phyloP scores from a whole-genome alignment of 2,113 vertebrate genomes.

The Edolisoma coerulescens region DNA sequence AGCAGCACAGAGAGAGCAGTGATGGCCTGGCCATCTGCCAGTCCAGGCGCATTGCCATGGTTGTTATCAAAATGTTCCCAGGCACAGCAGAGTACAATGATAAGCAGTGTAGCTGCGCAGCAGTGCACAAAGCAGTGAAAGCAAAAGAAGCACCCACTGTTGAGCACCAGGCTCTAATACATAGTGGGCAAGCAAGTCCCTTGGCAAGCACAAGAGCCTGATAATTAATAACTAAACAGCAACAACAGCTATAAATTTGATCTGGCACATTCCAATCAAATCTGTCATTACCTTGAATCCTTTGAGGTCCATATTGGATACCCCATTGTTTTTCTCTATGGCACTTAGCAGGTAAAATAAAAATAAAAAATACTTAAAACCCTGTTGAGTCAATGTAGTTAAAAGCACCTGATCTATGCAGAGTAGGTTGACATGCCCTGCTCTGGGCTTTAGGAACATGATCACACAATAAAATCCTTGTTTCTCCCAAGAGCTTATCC shows the following conservation, averaged over 20 bases:
- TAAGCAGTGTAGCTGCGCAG: background rate
- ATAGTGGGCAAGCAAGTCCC: background rate
- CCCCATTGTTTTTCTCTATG: background rate
- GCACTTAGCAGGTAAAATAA: background rate
- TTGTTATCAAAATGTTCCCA: background rate
- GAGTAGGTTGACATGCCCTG: background rate
- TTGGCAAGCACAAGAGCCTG: background rate
- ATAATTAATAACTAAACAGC: background rate
- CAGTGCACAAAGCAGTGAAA: background rate
- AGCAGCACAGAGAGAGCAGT: background rate
- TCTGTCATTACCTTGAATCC: background rate
- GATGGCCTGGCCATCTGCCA: background rate
- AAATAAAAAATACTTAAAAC: background rate
- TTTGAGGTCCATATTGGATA: background rate
- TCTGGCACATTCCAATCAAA: background rate
- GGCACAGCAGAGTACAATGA: background rate
- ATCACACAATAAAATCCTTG: background rate
- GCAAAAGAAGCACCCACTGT: background rate
- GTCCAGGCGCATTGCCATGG: background rate
- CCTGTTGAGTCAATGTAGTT: background rate
- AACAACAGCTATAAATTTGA: background rate
- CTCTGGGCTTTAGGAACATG: background rate
- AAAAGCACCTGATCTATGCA: background rate
- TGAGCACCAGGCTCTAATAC: background rate
- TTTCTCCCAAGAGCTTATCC: background rate